Base-by-base conservation (phyloP, 2,888 invertebrate species). In the Trissolcus brochymenae region DNA sequence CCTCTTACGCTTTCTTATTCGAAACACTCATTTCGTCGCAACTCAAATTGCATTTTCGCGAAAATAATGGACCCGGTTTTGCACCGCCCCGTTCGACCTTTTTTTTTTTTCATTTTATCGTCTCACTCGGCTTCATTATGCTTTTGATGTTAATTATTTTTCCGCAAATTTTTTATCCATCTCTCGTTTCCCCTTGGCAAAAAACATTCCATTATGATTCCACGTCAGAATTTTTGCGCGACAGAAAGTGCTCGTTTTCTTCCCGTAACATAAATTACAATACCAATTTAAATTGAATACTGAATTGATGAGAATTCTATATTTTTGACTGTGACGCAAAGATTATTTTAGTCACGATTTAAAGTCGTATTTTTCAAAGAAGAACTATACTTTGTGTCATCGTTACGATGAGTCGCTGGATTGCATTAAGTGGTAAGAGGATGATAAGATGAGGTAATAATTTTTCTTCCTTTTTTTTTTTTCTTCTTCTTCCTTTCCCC, bases 371-470 rank as follows among this genome's bases (percentile, higher is more conserved):
- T 74, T n/a, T 74, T 74, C 62, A 51, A 62, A 67, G 74, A 51
- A 51, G 68, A 74, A 35, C 35, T 35, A 35, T 68, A 67, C 62
- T 74, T 56, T 46, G 66, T 62, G 66, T 50, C 61, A 62, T 25
- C 53, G 56, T 41, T 57, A 57, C 14, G 46, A 35, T 17, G 54
- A 51, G 56, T 67, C 25, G 66, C 56, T 55, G 67, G 62, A 74
- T 67, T 67, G 61, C 74, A 68, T 68, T 64, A 74, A 68, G 40
- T 41, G 57, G 57, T 54, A 64, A 59, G 66, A 71, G 71, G 59
- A 67, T 64, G 71, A 76, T 72, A 72, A 67, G 72, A 67, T 61
- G 76, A 59, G 67, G 68, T 73, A 73, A 70, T 77, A 73, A 55
- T 56, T 77, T 77, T 68, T 60, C 6, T 50, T 40, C 46, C 16